Conservation (phyloP, 1,140 invertebrate genomes). For the Cotesia typhae region DNA sequence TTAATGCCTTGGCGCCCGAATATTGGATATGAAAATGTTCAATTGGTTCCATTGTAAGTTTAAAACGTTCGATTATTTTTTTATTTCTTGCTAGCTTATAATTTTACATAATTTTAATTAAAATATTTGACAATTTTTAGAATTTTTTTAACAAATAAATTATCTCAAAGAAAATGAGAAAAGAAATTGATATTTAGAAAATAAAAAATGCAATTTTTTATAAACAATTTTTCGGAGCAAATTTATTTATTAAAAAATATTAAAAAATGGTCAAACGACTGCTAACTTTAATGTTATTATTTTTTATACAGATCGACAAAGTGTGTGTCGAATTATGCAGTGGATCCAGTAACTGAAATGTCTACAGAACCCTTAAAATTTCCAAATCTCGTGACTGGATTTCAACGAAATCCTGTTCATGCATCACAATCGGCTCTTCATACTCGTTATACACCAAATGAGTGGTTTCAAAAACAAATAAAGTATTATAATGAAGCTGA, state of each 20-base stretch:
- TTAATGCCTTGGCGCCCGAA: conserved; percentile 80
- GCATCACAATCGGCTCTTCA: conserved; percentile 80
- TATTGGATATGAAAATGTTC: conserved; percentile 78
- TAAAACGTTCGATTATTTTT: background rate
- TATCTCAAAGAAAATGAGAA: too few relatives aligned
- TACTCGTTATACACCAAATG: conserved; percentile 87
- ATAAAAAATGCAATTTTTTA: too few relatives aligned
- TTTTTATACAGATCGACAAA: conserved; percentile 46
- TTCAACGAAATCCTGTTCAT: conserved; percentile 79
- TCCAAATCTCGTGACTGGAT: conserved; percentile 81
- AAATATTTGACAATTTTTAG: too few relatives aligned
- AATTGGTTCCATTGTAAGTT: conserved; percentile 75
- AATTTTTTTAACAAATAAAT: too few relatives aligned
- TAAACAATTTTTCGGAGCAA: too few relatives aligned
- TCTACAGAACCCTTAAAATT: conserved; percentile 78
- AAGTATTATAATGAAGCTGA: conserved; percentile 88
- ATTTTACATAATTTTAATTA: too few relatives aligned
- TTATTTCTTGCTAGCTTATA: too few relatives aligned
- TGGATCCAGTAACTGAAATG: conserved; percentile 66
- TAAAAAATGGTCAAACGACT: too few relatives aligned
- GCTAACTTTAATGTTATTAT: too few relatives aligned
- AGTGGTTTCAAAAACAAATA: conserved; percentile 89
- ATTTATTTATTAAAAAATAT: too few relatives aligned
- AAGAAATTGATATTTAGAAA: too few relatives aligned
- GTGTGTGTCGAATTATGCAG: conserved; percentile 48